These are phyloP conservation scores for Haemorhous mexicanus DNA, from an alignment of 2,113 vertebrate species.

Conservation along the genomic window DNA sequence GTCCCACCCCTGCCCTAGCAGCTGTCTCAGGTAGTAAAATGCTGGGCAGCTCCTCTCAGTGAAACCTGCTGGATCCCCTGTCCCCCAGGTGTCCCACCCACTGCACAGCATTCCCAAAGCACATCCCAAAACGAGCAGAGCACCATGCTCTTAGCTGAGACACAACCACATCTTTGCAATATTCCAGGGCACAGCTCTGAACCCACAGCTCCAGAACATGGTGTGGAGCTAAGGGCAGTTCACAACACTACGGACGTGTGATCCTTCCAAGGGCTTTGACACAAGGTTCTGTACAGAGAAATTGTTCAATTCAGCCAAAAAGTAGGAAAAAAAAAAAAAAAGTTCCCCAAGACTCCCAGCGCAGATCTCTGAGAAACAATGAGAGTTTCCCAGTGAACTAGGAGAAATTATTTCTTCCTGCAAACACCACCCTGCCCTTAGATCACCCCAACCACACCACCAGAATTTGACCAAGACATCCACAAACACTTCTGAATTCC, in stretches of 20 bases:
- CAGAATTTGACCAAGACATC: background rate
- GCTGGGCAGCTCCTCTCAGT: background rate
- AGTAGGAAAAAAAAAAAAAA: background rate
- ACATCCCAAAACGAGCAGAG: background rate
- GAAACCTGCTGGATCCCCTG: background rate
- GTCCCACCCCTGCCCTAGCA: background rate
- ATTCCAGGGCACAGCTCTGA: background rate
- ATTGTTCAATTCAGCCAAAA: background rate
- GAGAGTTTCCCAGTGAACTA: background rate
- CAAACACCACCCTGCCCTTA: background rate
- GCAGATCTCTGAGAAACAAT: background rate
- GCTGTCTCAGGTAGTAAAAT: accelerated
- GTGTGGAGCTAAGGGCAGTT: accelerated
- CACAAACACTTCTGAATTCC: background rate
- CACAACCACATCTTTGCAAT: accelerated
- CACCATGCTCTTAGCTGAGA: background rate
- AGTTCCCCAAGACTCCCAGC: background rate
- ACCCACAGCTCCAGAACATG: accelerated
- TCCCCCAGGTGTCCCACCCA: background rate
- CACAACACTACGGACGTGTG: background rate
- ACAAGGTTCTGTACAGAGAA: background rate
- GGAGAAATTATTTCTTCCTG: background rate
- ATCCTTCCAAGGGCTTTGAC: background rate
- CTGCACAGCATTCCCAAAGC: background rate
- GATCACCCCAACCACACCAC: background rate